Percentiles rank a stretch among this genome's conserved stretches.
These are phyloP conservation scores for Pipistrellus nathusii DNA, from an alignment of 2,797 vertebrate species.

Conservation along the genomic window DNA sequence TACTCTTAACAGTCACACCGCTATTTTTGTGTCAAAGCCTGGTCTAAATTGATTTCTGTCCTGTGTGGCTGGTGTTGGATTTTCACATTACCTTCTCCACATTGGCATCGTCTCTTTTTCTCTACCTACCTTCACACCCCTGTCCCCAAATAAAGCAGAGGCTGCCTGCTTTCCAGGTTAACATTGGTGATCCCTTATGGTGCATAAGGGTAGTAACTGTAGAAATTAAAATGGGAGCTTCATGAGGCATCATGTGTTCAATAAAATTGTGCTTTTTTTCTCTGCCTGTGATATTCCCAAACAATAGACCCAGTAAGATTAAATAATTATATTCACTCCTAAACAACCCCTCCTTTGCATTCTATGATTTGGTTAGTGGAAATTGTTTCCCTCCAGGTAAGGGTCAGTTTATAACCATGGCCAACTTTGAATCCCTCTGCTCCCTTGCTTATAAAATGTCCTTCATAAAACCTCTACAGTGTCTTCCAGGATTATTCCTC, in stretches of 20 bases:
- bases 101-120: not conserved
- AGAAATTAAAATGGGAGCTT: slow-evolving; percentile 5
- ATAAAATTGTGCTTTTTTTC: not conserved
- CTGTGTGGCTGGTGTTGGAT: not conserved
- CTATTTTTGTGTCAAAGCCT: not conserved
- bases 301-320: not conserved
- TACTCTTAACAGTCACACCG: not conserved
- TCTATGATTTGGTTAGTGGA: not conserved
- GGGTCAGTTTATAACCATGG: not conserved
- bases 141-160: not conserved
- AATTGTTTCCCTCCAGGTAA: not conserved
- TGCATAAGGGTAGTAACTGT: not conserved
- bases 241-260: not conserved
- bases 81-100: not conserved
- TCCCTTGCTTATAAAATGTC: not conserved
- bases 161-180: not conserved
- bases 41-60: not conserved
- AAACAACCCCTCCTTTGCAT: slow-evolving; percentile 13
- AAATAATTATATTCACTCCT: not conserved
- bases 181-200: not conserved
- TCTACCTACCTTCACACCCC: not conserved
- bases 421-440: not conserved
- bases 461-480: not conserved
- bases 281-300: not conserved
- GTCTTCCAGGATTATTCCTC: not conserved